These are phyloP conservation scores for Choloepus hoffmanni DNA, from an alignment of 2,113 vertebrate genomes.

Conservation along the genomic window DNA sequence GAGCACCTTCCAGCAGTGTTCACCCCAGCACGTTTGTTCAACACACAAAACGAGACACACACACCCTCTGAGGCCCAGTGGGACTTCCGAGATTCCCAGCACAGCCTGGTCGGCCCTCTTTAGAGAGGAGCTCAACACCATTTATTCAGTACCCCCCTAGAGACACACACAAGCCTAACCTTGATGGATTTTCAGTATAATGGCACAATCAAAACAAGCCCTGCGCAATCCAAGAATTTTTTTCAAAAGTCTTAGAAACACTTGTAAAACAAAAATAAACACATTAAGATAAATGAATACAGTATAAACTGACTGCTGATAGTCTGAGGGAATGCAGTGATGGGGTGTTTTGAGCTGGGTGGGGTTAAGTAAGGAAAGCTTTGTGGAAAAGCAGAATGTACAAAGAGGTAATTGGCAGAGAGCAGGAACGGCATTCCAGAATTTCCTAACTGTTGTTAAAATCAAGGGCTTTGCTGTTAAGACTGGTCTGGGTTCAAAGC, in stretches of 20 bases:
- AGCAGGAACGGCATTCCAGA: constrained; percentile 6
- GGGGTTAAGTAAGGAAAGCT: constrained; percentile 15
- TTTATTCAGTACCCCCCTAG: constrained; percentile 11
- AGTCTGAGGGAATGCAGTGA: background rate
- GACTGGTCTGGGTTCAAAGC: background rate
- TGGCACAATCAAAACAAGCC: background rate
- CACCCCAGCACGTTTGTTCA: background rate
- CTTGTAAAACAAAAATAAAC: constrained; percentile 54
- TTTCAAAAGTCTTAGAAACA: constrained; percentile 7
- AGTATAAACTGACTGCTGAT: background rate
- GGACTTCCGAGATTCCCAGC: background rate
- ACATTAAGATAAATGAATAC: background rate
- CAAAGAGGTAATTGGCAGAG: constrained; percentile 9
- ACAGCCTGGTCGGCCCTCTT: background rate
- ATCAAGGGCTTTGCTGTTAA: background rate
- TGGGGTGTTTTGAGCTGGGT: constrained; percentile 13
- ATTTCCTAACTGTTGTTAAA: constrained; percentile 3
- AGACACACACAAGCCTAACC: background rate
- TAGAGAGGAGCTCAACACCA: background rate
- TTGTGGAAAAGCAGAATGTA: constrained; percentile 48
- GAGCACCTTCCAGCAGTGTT: background rate
- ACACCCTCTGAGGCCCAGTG: background rate
- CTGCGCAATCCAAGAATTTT: background rate
- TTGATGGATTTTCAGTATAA: background rate
- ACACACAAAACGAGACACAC: background rate